Evolutionary conservation across 2,888 invertebrate species (phyloP).

Genomic region (Strigamia crassipes): DNA sequence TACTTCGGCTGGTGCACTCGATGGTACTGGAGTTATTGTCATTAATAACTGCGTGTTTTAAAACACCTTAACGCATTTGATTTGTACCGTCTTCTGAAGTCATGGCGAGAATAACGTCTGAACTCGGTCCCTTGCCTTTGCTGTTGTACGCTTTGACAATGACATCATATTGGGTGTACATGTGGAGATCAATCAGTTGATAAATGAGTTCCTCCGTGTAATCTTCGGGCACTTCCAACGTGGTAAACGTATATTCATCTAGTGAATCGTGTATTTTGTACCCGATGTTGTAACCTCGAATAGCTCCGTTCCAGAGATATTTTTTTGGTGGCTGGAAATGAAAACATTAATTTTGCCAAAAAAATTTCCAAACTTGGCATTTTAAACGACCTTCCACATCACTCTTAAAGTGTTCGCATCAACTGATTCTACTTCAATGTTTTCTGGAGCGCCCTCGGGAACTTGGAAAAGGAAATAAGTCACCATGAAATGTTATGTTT

Average conservation of each 20-base stretch:
- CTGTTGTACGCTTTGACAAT: conserved; percentile 42
- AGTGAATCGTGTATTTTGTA: conserved; percentile 10
- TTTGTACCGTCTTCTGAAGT: conserved; percentile 45
- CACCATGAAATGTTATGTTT: not conserved
- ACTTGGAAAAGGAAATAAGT: not conserved
- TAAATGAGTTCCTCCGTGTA: conserved; percentile 41
- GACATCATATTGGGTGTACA: conserved; percentile 43
- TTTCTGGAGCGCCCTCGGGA: conserved; percentile 30
- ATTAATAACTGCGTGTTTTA: not conserved
- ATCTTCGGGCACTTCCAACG: conserved; percentile 43
- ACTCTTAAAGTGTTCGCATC: conserved; percentile 27
- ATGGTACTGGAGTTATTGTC: not conserved
- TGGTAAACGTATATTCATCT: conserved; percentile 7
- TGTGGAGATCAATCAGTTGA: conserved; percentile 17
- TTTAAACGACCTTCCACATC: conserved; percentile 25
- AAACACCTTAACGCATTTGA: no score
- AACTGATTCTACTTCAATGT: conserved; percentile 38
- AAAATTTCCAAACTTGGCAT: not conserved
- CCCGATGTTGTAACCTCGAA: conserved; percentile 41
- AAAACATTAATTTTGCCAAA: not conserved
- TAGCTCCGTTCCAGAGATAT: conserved; percentile 29
- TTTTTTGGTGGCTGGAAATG: conserved; percentile 28
- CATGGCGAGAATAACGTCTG: conserved; percentile 24
- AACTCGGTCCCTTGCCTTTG: conserved; percentile 33
- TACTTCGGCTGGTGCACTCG: conserved; percentile 30